Evolutionary conservation across 1,140 invertebrate species (phyloP), one percentile per base, ranked within the genome.

Genomic region (Batillaria attramentaria): DNA sequence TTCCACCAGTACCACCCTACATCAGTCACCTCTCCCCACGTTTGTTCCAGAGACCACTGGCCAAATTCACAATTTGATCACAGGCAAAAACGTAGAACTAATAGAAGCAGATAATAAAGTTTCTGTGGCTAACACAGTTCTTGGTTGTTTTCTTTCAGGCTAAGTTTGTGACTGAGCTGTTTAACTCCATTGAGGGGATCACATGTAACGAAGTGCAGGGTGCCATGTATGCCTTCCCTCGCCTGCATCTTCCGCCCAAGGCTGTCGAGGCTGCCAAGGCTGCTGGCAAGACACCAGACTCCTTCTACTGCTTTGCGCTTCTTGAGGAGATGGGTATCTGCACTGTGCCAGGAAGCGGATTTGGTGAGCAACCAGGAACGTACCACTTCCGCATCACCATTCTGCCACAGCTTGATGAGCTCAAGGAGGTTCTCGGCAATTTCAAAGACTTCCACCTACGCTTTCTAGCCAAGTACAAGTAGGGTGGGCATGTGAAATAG

Each of bases 181-280:
- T 99, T 84, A 99, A 99, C 91, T 93, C 93, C 60, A 97, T 99
- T 87, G 94, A 96, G 85, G 97, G 97, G 28, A 96, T 97, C 86
- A 94, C 91, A 72, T 97, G 96, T 83, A 97, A 96, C 89, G 90
- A 93, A 78, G 95, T 98, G 77, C 94, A 95, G 82, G 97, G 98
- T n/a, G 97, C 98, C 0, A 99, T 99, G 98, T 99, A 99, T 91
- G 97, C 97, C 65, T 92, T 99, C 90, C 98, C 98, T 1, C 92
- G 85, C 69, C 87, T 93, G 43, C 75, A 85, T 33, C 54, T 93
- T 39, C 92, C 92, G 42, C 70, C 84, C 41, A 92, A 91, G 80
- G 91, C 91, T 16, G 87, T 93, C 37, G 87, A 88, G 69, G 88
- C 87, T 60, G 92, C 93, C 31, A 89, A 92, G 83, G 87, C 66